Evolutionary conservation across 2,113 vertebrate species (phyloP).

Genomic region (Dolichallabes microphthalmus): DNA sequence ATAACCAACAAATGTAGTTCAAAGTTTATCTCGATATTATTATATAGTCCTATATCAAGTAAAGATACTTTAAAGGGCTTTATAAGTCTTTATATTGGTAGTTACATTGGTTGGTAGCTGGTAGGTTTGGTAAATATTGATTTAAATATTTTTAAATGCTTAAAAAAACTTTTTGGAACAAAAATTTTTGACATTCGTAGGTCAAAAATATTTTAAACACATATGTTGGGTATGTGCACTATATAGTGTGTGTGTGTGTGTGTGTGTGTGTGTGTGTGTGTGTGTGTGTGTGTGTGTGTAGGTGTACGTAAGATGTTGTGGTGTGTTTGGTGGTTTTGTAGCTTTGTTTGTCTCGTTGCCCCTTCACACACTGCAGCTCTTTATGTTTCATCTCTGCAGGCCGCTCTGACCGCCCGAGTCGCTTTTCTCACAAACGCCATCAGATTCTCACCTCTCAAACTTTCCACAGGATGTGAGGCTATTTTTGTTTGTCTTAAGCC

Average conservation of each 20-base stretch:
- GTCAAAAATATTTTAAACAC: not conserved
- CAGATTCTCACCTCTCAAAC: conserved; percentile 18
- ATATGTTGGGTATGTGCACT: no score
- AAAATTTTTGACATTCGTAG: not conserved
- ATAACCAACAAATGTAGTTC: not conserved
- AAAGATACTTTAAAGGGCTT: not conserved
- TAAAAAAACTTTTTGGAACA: not conserved
- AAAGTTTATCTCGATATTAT: not conserved
- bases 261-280: not conserved
- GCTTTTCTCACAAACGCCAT: not conserved
- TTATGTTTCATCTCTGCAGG: conserved; percentile 9
- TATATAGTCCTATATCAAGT: no score
- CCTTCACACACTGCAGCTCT: conserved; percentile 11
- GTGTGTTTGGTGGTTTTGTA: not conserved
- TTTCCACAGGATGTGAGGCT: conserved; percentile 47
- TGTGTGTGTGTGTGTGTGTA: not conserved
- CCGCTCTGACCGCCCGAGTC: no score
- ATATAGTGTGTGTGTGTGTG: not conserved
- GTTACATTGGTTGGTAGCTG: no score
- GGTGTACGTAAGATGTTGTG: no score
- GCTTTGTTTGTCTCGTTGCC: not conserved
- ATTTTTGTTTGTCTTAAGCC: not conserved
- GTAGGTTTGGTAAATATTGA: not conserved
- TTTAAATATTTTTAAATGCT: not conserved
- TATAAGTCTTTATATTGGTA: not conserved